Evolutionary conservation across 2,888 invertebrate species (phyloP), one percentile per base, ranked within the genome.

Genomic region (Trachelus tabidus): DNA sequence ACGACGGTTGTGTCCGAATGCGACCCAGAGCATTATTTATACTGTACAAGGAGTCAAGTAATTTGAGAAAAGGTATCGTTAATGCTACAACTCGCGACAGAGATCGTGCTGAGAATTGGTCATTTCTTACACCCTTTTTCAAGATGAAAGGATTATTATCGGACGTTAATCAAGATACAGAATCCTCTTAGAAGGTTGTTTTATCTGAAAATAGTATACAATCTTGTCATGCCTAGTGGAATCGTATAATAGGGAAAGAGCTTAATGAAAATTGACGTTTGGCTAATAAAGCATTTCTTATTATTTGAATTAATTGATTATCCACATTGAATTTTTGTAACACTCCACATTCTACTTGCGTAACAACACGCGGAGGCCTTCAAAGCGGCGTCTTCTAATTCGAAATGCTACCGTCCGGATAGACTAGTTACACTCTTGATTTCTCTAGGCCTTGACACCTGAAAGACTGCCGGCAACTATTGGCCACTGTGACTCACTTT

Each of bases 321-420:
- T 56, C 23, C 9, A 56, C 56, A 0, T 56, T 0, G 56, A 56
- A 56, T 56, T 56, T 56, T 23, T 56, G 56, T 23, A 56, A 56
- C 56, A 56, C 56, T 79, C 82, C 79, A 73, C 85, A 83, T 85
- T 84, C 84, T 85, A 85, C 85, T 85, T 86, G 82, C 86, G 86
- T 84, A 85, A 85, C 81, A 77, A 86, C 79, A 83, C 85, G 81
- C 79, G 80, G 81, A 86, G 86, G 86, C 82, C 86, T 86, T 85
- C 84, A 84, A 82, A 77, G 83, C 80, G 77, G 80, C 76, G 76
- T 69, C 82, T 81, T 81, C 80, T 79, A 35, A 71, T 76, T 76
- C 73, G 37, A 40, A 40, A 30, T 77, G 78, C 76, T 78, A 15
- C 77, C 30, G 73, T 76, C 76, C 75, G 75, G 73, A 79, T 80